Conservation (phyloP, 2,888 invertebrate species). For the Thumatha senex region DNA sequence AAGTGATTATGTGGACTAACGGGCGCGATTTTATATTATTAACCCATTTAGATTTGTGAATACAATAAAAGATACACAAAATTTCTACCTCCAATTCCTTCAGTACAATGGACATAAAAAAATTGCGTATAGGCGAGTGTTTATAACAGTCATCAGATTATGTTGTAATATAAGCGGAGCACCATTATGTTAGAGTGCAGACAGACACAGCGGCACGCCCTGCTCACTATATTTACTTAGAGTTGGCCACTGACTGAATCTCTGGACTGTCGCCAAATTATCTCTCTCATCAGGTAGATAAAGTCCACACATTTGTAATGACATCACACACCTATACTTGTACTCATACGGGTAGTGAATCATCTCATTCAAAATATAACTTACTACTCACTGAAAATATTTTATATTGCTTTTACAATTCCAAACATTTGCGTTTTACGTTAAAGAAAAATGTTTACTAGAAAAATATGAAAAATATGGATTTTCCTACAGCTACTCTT, state of each 20-base stretch:
- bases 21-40: no score
- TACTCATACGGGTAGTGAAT: conserved; percentile 54
- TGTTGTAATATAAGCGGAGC: conserved; percentile 18
- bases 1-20: no score
- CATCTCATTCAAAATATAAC: conserved; percentile 68
- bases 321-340: conserved; percentile 61
- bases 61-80: no score
- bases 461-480: no score
- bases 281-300: conserved; percentile 76
- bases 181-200: conserved; percentile 27
- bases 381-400: conserved; percentile 42
- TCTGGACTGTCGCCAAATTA: conserved; percentile 70
- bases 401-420: no score
- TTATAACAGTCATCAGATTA: not conserved
- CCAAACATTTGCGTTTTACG: not conserved
- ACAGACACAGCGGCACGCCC: conserved; percentile 46
- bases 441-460: no score
- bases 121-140: no score
- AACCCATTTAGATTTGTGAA: no score
- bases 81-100: no score
- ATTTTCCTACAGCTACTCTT: conserved; percentile 6
- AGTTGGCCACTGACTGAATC: conserved; percentile 41
- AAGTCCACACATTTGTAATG: conserved; percentile 60
- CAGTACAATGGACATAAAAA: no score
- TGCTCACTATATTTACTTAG: conserved; percentile 51